phyloP scores from a whole-genome alignment of 2,113 vertebrate species.

The Tapirus terrestris region DNA sequence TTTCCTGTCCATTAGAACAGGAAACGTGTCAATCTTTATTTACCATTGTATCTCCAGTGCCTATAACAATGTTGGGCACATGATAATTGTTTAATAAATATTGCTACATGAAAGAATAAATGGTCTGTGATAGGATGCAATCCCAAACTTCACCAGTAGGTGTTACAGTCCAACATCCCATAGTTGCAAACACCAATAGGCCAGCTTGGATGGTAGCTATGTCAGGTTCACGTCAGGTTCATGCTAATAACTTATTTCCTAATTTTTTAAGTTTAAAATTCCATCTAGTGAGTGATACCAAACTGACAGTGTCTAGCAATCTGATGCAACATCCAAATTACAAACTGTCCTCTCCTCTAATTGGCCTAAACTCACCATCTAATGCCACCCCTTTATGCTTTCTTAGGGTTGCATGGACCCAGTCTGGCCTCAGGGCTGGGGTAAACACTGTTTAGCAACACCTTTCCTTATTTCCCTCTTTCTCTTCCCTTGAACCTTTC shows the following conservation, averaged over 20 bases:
- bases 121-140: background rate
- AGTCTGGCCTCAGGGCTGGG: background rate
- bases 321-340: background rate
- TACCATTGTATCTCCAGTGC: background rate
- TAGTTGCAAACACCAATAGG: background rate
- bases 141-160: background rate
- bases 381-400: background rate
- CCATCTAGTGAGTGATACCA: background rate
- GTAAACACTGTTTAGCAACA: background rate
- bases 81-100: background rate
- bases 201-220: background rate
- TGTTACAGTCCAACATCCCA: background rate
- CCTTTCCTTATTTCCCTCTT: background rate
- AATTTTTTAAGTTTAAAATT: constrained; percentile 22
- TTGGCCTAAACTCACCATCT: background rate
- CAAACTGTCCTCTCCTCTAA: background rate
- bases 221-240: background rate
- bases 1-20: background rate
- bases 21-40: background rate
- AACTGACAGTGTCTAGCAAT: background rate
- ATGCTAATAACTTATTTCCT: background rate
- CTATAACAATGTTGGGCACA: background rate
- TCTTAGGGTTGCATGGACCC: background rate
- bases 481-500: constrained; percentile 6
- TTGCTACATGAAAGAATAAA: background rate